These are phyloP conservation scores for Anastrepha ludens DNA, from an alignment of 1,140 invertebrate species.

Conservation along the genomic window DNA sequence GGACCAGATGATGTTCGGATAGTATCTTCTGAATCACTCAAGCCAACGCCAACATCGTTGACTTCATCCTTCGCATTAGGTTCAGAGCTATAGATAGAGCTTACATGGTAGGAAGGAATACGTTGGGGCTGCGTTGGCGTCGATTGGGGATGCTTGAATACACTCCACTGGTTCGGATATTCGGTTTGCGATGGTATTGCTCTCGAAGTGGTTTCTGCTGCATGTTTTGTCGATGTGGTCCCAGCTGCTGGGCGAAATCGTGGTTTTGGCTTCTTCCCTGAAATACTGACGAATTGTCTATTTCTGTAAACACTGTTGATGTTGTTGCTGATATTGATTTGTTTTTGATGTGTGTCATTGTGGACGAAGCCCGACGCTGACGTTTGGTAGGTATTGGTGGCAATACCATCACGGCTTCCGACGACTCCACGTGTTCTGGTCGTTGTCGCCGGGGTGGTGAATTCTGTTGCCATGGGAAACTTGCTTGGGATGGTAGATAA, in stretches of 20 bases:
- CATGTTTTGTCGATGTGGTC: conserved; percentile 52
- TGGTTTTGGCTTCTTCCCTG: conserved; percentile 57
- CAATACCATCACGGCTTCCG: conserved; percentile 54
- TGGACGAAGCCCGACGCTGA: conserved; percentile 60
- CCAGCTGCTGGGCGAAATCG: conserved; percentile 46
- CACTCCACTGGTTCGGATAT: conserved; percentile 56
- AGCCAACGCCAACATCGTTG: background rate
- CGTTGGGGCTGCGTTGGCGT: conserved; percentile 62
- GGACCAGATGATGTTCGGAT: background rate
- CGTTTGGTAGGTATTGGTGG: conserved; percentile 75
- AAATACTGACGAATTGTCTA: conserved; percentile 38
- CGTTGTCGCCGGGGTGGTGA: conserved; percentile 53
- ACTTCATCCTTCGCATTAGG: background rate
- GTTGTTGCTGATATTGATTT: conserved; percentile 51
- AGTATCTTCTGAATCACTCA: conserved; percentile 45
- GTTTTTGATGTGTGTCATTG: conserved; percentile 38
- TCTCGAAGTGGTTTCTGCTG: conserved; percentile 54
- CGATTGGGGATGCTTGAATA: conserved; percentile 59
- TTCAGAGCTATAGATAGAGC: conserved; percentile 59
- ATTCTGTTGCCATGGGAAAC: conserved; percentile 61
- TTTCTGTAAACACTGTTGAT: conserved; percentile 49
- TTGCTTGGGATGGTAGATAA: conserved; percentile 61
- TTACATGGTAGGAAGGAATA: conserved; percentile 63
- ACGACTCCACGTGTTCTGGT: conserved; percentile 33
- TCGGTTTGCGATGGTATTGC: conserved; percentile 64